phyloP scores from a whole-genome alignment of 1,140 invertebrate genomes.

The Trissolcus basalis region DNA sequence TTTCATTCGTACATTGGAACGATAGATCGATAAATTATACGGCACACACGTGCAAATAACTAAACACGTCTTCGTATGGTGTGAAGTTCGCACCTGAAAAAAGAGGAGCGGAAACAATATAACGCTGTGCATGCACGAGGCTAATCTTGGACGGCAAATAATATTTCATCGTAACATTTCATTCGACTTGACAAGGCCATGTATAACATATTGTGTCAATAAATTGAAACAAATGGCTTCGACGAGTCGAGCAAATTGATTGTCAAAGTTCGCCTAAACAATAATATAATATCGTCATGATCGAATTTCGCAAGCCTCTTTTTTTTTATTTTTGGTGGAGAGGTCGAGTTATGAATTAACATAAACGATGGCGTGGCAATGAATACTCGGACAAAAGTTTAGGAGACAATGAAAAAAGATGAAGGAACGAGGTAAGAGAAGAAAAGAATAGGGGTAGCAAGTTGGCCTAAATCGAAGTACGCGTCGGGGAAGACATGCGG shows the following conservation, averaged over 20 bases:
- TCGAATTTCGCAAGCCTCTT: not conserved
- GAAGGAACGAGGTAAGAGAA: conserved; percentile 1
- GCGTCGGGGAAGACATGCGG: conserved; percentile 50
- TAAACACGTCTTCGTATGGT: conserved; percentile 11
- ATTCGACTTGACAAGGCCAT: conserved; percentile 28
- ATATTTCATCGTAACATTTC: conserved; percentile 27
- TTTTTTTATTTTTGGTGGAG: not conserved
- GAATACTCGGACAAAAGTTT: conserved; percentile 20
- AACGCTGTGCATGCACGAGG: conserved; percentile 5
- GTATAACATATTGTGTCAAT: conserved; percentile 12
- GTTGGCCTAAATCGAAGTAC: conserved; percentile 49
- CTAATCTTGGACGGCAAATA: conserved; percentile 23
- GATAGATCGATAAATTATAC: conserved; percentile 28
- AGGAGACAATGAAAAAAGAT: conserved; percentile 30
- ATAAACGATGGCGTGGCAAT: conserved; percentile 13
- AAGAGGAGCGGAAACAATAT: conserved; percentile 22
- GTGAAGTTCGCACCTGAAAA: conserved; percentile 27
- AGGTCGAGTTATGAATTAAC: conserved; percentile 19
- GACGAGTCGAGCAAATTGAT: conserved; percentile 1
- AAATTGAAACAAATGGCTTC: conserved; percentile 11
- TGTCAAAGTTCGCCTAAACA: not conserved
- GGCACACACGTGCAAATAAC: not conserved
- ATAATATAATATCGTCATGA: conserved; percentile 1
- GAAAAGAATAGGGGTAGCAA: conserved; percentile 40
- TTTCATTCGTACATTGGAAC: conserved; percentile 13